Base-by-base conservation (phyloP, 1,140 invertebrate genomes). In the Aphis gossypii region DNA sequence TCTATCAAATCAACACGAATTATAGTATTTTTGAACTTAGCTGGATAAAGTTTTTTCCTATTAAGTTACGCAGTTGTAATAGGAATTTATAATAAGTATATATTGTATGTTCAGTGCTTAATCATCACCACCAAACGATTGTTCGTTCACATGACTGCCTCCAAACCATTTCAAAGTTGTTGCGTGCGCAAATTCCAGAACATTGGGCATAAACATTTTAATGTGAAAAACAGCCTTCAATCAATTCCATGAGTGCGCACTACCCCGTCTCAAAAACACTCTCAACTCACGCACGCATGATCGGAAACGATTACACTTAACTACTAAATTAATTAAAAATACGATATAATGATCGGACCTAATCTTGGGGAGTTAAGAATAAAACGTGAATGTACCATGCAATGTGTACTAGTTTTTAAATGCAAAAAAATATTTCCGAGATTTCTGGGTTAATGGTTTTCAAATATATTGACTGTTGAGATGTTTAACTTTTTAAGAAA, bases 191-290 rank as follows among this genome's bases (percentile, higher is more conserved):
- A 76, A 76, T 76, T 76, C 60, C 60, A 76, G 60, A 76, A 76
- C 60, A 76, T 76, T 76, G n/a, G 60, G n/a, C 60, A 76, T 76
- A 76, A 76, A 76, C 60, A 76, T 76, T 76, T 76, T 76, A 76
- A 76, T 76, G 60, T 76, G n/a, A 76, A 76, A n/a, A 76, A 76
- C 60, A 11, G 60, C 60, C 14, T 76, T 76, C 60, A 76, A 76
- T 76, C n/a, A 76, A 76, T 76, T 76, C n/a, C 60, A 76, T 18
- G 30, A 76, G 14, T 76, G 30, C 14, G 60, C 30, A n/a, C 14
- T 18, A 76, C n/a, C 7, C n/a, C 60, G n/a, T 76, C 30, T 76
- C 14, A 76, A 76, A n/a, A 76, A 76, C 14, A 76, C 60, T 76
- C 60, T 4, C 4, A n/a, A 76, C 5, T 76, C n/a, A 76, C 14